Conservation (phyloP, 2,888 invertebrate species). For the Pedicia rivosa region DNA sequence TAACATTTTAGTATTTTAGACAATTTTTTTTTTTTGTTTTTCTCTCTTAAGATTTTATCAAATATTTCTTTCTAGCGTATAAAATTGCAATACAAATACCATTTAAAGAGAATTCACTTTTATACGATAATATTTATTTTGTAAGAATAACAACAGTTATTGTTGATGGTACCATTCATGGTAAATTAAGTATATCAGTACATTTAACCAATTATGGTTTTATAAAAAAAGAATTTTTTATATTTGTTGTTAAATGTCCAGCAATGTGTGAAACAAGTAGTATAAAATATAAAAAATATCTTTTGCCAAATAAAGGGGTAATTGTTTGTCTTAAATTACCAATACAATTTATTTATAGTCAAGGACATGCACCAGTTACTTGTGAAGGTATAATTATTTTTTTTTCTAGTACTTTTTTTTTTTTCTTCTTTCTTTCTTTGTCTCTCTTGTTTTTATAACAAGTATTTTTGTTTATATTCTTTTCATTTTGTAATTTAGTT, state of each 20-base stretch:
- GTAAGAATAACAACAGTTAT: constrained; percentile 19
- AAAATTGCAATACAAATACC: constrained; percentile 21
- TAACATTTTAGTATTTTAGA: no score
- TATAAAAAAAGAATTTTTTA: constrained; percentile 14
- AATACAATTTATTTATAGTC: constrained; percentile 10
- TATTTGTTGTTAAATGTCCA: constrained; percentile 18
- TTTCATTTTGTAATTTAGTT: no score
- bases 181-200: constrained; percentile 19
- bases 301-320: constrained; percentile 18
- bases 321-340: constrained; percentile 21
- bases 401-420: background rate
- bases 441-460: no score
- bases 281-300: constrained; percentile 2
- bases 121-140: constrained; percentile 10
- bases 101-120: constrained; percentile 19
- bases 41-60: no score
- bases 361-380: background rate
- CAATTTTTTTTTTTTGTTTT: background rate
- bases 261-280: constrained; percentile 11
- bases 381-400: constrained; percentile 17
- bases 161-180: constrained; percentile 21
- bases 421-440: background rate
- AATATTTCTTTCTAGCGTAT: constrained; percentile 14
- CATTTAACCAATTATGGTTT: constrained; percentile 19
- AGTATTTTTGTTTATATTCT: constrained; percentile 3